phyloP scores from a whole-genome alignment of 92 coral and sea anemone genomes.

The Nematostella vectensis region DNA sequence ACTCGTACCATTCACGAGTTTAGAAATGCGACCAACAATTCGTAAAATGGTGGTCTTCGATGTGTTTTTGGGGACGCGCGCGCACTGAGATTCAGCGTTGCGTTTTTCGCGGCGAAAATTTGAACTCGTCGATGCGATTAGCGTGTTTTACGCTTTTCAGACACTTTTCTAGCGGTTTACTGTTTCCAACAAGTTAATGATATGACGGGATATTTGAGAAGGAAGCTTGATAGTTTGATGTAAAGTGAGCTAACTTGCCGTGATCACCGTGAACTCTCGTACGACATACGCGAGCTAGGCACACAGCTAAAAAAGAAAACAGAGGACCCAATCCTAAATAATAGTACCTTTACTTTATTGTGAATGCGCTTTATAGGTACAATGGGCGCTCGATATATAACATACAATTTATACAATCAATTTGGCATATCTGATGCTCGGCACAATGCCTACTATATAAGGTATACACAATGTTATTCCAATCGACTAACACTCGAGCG shows the following conservation, averaged over 20 bases:
- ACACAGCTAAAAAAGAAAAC: no score
- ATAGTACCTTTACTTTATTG: slow-evolving; percentile 5
- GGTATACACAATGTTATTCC: slow-evolving; percentile 24
- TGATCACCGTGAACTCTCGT: no score
- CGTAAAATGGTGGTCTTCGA: no score
- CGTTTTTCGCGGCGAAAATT: no score
- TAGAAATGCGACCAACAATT: no score
- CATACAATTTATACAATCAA: slow-evolving; percentile 28
- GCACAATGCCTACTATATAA: background rate
- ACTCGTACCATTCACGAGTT: slow-evolving; percentile 1
- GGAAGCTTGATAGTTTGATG: slow-evolving; percentile 40
- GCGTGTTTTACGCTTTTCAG: slow-evolving; percentile 40
- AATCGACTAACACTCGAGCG: slow-evolving; percentile 21
- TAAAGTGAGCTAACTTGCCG: slow-evolving; percentile 72
- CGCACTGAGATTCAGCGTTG: no score
- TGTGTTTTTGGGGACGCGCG: no score
- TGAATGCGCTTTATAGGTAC: slow-evolving; percentile 5
- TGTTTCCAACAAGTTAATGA: slow-evolving; percentile 73
- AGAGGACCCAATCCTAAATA: slow-evolving; percentile 21
- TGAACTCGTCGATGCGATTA: background rate
- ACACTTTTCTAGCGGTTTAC: slow-evolving; percentile 70
- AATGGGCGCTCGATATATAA: background rate
- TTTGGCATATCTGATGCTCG: slow-evolving; percentile 10
- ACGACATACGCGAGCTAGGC: no score
- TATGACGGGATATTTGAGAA: slow-evolving; percentile 85